These are phyloP conservation scores for Chymomyza costata DNA, from an alignment of 1,140 invertebrate genomes.

Conservation along the genomic window DNA sequence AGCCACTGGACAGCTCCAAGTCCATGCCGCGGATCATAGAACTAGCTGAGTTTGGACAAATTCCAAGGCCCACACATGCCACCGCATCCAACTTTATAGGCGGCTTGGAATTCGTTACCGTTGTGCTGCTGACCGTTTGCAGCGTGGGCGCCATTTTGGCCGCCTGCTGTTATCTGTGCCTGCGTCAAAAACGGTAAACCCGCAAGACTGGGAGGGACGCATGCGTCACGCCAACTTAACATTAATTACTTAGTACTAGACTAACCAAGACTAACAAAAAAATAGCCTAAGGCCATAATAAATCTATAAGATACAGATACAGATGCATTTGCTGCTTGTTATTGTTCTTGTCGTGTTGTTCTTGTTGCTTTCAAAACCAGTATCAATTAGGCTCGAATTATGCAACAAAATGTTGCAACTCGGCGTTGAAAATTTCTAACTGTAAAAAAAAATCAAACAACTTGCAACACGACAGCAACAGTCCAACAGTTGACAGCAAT, in stretches of 20 bases:
- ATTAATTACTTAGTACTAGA: conserved; percentile 38
- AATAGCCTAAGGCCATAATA: conserved; percentile 45
- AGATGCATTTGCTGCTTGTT: conserved; percentile 33
- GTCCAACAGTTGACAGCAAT: conserved; percentile 25
- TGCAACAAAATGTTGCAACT: too few species aligned
- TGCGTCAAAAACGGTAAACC: conserved; percentile 81
- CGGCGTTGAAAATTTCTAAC: conserved; percentile 44
- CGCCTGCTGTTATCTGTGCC: conserved; percentile 86
- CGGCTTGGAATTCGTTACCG: conserved; percentile 86
- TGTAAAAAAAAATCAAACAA: conserved; percentile 49
- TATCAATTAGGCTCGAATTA: conserved; percentile 38
- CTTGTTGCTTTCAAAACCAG: conserved; percentile 35
- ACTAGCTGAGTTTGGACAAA: conserved; percentile 76
- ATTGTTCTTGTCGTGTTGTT: conserved; percentile 32
- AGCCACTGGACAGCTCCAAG: conserved; percentile 27
- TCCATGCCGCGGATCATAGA: conserved; percentile 77
- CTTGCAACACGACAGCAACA: conserved; percentile 35
- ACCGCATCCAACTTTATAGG: conserved; percentile 75
- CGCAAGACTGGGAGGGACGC: conserved; percentile 8
- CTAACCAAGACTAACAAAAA: conserved; percentile 6
- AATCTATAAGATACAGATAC: conserved; percentile 44
- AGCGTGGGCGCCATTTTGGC: conserved; percentile 86
- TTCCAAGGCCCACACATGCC: conserved; percentile 47
- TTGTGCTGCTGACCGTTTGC: conserved; percentile 85
- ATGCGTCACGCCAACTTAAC: too few species aligned